Evolutionary conservation across 2,888 invertebrate genomes (phyloP).

Genomic region (Epirrhoe tristata): DNA sequence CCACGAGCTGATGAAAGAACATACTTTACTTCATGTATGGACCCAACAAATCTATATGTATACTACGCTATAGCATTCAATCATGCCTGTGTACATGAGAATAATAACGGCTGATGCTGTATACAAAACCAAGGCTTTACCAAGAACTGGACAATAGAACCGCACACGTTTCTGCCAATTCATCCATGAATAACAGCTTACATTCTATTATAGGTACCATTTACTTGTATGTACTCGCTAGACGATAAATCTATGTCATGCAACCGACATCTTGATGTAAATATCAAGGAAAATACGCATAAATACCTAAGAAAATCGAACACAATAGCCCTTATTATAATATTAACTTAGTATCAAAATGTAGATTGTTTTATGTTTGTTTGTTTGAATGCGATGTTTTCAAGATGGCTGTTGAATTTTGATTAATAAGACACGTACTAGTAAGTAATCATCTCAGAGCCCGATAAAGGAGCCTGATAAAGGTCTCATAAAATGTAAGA

Average conservation of each 20-base stretch:
- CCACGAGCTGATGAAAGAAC: too few relatives aligned
- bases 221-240: constrained; percentile 21
- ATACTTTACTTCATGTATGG: too few relatives aligned
- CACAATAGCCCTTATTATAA: constrained; percentile 41
- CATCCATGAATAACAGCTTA: constrained; percentile 27
- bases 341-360: constrained; percentile 16
- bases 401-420: too few relatives aligned
- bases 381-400: too few relatives aligned
- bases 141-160: constrained; percentile 23
- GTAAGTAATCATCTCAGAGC: too few relatives aligned
- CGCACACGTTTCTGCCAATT: constrained; percentile 28
- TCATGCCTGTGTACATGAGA: neutral
- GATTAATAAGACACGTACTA: too few relatives aligned
- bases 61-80: neutral
- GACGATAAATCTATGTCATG: constrained; percentile 39
- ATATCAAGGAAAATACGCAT: constrained; percentile 43
- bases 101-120: neutral
- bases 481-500: too few relatives aligned
- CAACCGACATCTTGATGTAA: constrained; percentile 35
- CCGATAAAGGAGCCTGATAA: too few relatives aligned
- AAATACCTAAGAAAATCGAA: constrained; percentile 35
- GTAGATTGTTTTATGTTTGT: neutral
- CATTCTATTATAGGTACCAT: constrained; percentile 19
- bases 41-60: neutral
- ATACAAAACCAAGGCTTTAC: constrained; percentile 6